Conservation (phyloP, 2,797 vertebrate species). For the Chloroceryle inda region DNA sequence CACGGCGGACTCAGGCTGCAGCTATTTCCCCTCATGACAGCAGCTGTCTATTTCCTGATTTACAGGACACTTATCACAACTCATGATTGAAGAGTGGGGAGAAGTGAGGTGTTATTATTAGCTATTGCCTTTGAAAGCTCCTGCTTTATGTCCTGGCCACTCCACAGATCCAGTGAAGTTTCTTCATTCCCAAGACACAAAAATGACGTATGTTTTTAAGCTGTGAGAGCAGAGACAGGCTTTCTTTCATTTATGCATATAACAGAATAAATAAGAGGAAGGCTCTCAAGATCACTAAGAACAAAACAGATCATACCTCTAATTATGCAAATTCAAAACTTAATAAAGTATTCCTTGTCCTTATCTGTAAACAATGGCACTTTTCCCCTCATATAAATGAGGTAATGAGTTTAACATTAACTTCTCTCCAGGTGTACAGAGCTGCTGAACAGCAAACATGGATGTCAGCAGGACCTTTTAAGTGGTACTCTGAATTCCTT, state of each 20-base stretch:
- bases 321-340: neutral
- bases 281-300: neutral
- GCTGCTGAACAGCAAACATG: neutral
- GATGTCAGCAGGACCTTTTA: neutral
- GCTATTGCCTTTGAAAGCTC: neutral
- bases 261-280: neutral
- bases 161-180: neutral
- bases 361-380: neutral
- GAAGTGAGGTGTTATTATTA: neutral
- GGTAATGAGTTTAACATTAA: neutral
- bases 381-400: neutral
- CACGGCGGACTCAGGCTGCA: rapidly evolving
- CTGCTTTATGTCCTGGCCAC: neutral
- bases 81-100: neutral
- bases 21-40: neutral
- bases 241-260: neutral
- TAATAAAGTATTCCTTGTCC: neutral
- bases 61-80: neutral
- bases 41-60: neutral
- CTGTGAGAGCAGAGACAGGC: neutral
- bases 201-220: rapidly evolving
- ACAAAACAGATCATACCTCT: neutral
- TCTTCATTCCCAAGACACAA: neutral
- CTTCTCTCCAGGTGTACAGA: neutral
- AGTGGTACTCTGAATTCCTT: neutral